Evolutionary conservation across 2,797 vertebrate genomes (phyloP), one percentile per base, ranked within the genome.

Genomic region (Chloroceryle amazona): DNA sequence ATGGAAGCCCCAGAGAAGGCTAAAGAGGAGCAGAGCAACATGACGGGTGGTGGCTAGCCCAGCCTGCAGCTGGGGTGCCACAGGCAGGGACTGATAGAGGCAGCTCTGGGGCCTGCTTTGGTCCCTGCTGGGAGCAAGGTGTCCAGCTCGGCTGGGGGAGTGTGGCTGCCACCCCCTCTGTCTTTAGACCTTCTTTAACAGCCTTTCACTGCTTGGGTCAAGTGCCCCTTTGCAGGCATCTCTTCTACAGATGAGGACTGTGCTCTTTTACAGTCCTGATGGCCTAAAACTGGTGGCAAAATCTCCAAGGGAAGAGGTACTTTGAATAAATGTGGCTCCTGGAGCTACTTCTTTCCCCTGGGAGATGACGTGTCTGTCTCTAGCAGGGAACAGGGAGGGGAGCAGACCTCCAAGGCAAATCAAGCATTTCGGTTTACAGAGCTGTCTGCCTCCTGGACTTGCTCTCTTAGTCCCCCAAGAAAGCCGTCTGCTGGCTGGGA

Each of bases 391-490:
- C 0, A 0, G 11, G 33, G 22, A 25, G 13, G 4, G 9, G 5
- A 49, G 5, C 14, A 18, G 29, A 33, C 3, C 5, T 81, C 29
- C 0, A 0, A 62, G 28, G 26, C 8, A 71, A 60, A 39, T 4
- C 10, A 54, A 51, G 8, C 2, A 0, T 15, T 68, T 86, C 1
- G 0, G 1, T 51, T 51, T 42, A 11, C 22, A 89, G 52, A 58
- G 9, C 7, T 42, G 31, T 7, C 41, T 70, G 9, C 29, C 29
- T 41, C 8, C 39, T 28, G 16, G 22, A 6, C 12, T 89, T 54
- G 5, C 7, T 72, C 7, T 58, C 54, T 46, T 20, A 35, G 15
- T 12, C 17, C 6, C 19, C 20, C 0, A 3, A 66, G 42, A 66
- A 57, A 80, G 29, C 6, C 1, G 0, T 15, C 49, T 63, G 8